phyloP scores from a whole-genome alignment of 2,888 invertebrate genomes.

The Tachina lurida region DNA sequence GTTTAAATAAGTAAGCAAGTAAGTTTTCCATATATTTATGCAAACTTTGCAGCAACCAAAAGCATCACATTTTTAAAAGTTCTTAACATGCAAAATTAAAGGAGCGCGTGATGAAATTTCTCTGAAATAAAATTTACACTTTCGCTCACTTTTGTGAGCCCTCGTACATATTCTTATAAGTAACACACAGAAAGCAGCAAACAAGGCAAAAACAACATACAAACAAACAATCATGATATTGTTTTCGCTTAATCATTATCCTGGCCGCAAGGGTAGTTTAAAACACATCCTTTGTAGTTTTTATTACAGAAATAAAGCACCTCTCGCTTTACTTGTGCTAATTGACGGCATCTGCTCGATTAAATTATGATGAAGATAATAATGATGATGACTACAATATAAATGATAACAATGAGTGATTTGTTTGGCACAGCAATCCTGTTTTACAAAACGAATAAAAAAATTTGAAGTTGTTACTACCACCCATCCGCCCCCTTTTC shows the following conservation, averaged over 20 bases:
- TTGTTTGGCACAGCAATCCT: slow-evolving; percentile 17
- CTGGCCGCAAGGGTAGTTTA: slow-evolving; percentile 74
- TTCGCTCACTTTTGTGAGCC: background rate
- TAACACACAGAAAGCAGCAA: slow-evolving; percentile 17
- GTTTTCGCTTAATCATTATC: slow-evolving; percentile 73
- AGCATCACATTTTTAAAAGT: too few species aligned
- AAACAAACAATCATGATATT: slow-evolving; percentile 65
- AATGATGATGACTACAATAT: slow-evolving; percentile 35
- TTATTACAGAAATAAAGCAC: slow-evolving; percentile 60
- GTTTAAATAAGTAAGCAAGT: too few species aligned
- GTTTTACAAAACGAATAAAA: slow-evolving; percentile 5
- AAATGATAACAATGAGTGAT: slow-evolving; percentile 43
- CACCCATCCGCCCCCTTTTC: slow-evolving; percentile 46
- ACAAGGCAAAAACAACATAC: slow-evolving; percentile 11
- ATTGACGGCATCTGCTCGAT: slow-evolving; percentile 72
- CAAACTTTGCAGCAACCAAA: too few species aligned
- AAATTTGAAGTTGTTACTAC: slow-evolving; percentile 31
- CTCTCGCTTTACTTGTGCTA: slow-evolving; percentile 68
- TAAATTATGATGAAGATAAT: slow-evolving; percentile 60
- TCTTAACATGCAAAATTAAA: too few species aligned
- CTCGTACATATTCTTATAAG: slow-evolving; percentile 25
- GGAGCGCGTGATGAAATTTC: too few species aligned
- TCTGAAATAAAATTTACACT: too few species aligned
- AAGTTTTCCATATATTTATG: too few species aligned
- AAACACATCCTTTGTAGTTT: slow-evolving; percentile 70